Base-by-base conservation (phyloP, 1,140 invertebrate species). In the Drosophila equinoxialis region DNA sequence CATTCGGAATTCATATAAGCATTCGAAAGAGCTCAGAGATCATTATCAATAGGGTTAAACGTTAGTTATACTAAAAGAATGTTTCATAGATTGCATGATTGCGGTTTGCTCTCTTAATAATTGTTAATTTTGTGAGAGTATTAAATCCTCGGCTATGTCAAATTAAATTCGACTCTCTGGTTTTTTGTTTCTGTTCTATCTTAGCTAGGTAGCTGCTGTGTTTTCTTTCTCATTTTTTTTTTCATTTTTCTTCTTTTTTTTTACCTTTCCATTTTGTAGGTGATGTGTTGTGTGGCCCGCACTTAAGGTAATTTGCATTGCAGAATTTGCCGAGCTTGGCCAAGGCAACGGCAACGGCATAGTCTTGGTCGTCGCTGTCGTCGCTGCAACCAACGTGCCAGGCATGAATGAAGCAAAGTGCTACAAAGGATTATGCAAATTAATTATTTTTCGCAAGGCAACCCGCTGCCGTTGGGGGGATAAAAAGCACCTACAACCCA, bases 401-500 rank as follows among this genome's bases (percentile, higher is more conserved):
- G 79, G 83, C 83, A 89, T 86, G 84, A 87, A 89, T 89, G 84
- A 89, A 90, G 84, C 74, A 89, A 89, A 89, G 85, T 89, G 84
- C 84, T 89, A 89, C 84, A 89, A 89, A 89, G 84, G 84, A 89
- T 89, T 89, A 89, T 89, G 84, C 84, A 89, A 89, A 89, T 89
- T 89, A 89, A 89, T 89, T 89, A 89, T 89, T 89, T 89, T 89
- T 84, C 84, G 80, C 84, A 81, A 90, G 84, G 84, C 79, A 81
- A 67, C 69, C 55, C 65, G 68, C 66, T 69, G 69, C 65, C 70
- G 45, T 65, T 35, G 37, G 60, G 13, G 10, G 17, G 35, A n/a
- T n/a, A 65, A 68, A 66, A 61, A 35, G 59, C 76, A 76, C 62
- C 83, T 87, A 77, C 33, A 37, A 17, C 55, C 35, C 35, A 14